Base-by-base conservation (phyloP, 2,797 vertebrate genomes). In the Pseudochaenichthys georgianus region DNA sequence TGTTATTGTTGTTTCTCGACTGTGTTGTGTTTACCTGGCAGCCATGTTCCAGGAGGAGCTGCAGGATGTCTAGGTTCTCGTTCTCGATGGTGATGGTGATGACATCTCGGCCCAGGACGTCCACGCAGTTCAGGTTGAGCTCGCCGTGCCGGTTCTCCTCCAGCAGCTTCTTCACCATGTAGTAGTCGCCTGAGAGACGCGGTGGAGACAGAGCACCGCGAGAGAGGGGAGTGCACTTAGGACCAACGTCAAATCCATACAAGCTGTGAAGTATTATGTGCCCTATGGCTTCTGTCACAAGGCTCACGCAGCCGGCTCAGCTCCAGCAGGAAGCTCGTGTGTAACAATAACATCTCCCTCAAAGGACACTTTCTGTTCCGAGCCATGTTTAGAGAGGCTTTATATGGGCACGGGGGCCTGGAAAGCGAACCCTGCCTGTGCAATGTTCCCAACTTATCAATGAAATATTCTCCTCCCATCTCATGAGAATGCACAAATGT, bases 161-260 rank as follows among this genome's bases (percentile, higher is more conserved):
- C 13, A 99, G 94, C 62, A 99, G 96, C 66, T 97, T 99, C 94
- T 99, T 99, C 94, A 99, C 98, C 98, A 99, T 99, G 91, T 99
- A 99, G 94, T 98, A 99, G 92, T 99, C 98, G 91, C 98, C 98
- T 99, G 93, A 68, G 86, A 38, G 48, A 47, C 41, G 41, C 0
- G 6, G 0, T 1, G 17, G 54, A 52, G 38, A 59, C 57, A 72
- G 52, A 54, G 28, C 17, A 10, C 34, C 34, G 5, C 38, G 21
- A 31, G 10, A 15, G 9, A n/a, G 46, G n/a, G 21, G 6, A 71
- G 42, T 41, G 41, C 58, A 15, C 28, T 19, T 67, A 2, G 46
- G 13, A 7, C 28, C 28, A 28, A 9, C 71, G 31, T 48, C 16
- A n/a, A 13, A 47, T n/a, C 28, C 57, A 60, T 43, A 46, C 79